Evolutionary conservation across 2,888 invertebrate genomes (phyloP).

Genomic region (Margaritifera margaritifera): DNA sequence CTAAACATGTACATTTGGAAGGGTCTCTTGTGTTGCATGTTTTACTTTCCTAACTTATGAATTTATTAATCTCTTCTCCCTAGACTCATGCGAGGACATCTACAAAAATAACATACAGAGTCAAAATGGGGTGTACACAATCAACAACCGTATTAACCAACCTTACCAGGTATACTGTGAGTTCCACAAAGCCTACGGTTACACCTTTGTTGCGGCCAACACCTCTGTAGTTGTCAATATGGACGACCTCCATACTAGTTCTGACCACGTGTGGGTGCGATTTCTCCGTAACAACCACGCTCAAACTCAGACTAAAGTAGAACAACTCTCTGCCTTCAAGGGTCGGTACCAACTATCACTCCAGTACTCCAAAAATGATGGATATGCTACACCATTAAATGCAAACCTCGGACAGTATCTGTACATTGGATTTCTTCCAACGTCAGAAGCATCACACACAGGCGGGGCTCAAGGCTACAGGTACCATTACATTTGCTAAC

Average conservation of each 20-base stretch:
- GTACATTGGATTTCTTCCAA: constrained; percentile 21
- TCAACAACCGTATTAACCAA: constrained; percentile 18
- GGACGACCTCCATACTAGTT: constrained; percentile 15
- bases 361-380: constrained; percentile 15
- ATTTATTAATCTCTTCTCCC: background rate
- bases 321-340: constrained; percentile 16
- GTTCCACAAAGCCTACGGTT: constrained; percentile 15
- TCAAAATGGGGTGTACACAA: constrained; percentile 15
- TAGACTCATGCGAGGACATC: constrained; percentile 20
- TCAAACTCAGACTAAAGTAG: constrained; percentile 17
- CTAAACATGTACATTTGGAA: too few species aligned
- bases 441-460: background rate
- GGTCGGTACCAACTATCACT: constrained; percentile 12
- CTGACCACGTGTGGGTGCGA: constrained; percentile 12
- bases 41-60: too few species aligned
- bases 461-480: constrained; percentile 18
- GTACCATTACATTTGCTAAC: too few species aligned
- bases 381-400: constrained; percentile 13
- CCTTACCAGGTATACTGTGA: constrained; percentile 23
- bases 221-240: constrained; percentile 16
- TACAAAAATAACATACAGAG: constrained; percentile 17
- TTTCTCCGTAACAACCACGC: constrained; percentile 18
- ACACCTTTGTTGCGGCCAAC: constrained; percentile 16
- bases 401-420: constrained; percentile 18
- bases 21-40: too few species aligned